These are phyloP conservation scores for Sinodicranocentrus sp. DNA, from an alignment of 2,888 invertebrate genomes.

Conservation along the genomic window DNA sequence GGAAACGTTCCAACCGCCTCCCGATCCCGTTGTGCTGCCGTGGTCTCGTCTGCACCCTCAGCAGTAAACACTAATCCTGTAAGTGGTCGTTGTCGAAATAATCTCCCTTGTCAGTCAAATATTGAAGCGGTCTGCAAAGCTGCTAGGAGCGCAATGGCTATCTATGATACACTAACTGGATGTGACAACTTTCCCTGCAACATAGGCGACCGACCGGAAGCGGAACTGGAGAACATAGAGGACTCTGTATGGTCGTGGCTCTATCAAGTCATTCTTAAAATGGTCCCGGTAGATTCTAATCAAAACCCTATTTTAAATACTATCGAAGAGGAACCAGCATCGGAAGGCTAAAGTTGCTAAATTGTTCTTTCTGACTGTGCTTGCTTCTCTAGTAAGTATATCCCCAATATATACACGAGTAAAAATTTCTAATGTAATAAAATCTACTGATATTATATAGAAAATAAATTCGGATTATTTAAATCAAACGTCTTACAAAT, in stretches of 20 bases:
- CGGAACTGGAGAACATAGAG: slow-evolving; percentile 41
- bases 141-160: slow-evolving; percentile 55
- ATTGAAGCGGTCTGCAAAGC: slow-evolving; percentile 47
- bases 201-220: slow-evolving; percentile 44
- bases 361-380: no score
- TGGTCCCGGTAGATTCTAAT: slow-evolving; percentile 26
- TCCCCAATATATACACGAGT: no score
- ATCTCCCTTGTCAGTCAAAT: slow-evolving; percentile 33
- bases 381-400: no score
- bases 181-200: slow-evolving; percentile 60
- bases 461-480: no score
- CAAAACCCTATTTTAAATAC: slow-evolving; percentile 8
- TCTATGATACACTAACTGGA: slow-evolving; percentile 56
- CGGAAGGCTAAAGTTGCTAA: no score
- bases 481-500: no score
- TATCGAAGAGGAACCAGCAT: slow-evolving; percentile 13
- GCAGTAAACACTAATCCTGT: background rate
- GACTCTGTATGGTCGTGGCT: slow-evolving; percentile 57
- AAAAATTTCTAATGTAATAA: no score
- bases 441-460: no score
- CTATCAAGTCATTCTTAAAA: slow-evolving; percentile 40
- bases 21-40: background rate
- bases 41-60: no score
- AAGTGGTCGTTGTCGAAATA: slow-evolving; percentile 34
- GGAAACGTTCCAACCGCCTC: background rate